Evolutionary conservation across 2,888 invertebrate species (phyloP).

Genomic region (Tenthredo mesomela): DNA sequence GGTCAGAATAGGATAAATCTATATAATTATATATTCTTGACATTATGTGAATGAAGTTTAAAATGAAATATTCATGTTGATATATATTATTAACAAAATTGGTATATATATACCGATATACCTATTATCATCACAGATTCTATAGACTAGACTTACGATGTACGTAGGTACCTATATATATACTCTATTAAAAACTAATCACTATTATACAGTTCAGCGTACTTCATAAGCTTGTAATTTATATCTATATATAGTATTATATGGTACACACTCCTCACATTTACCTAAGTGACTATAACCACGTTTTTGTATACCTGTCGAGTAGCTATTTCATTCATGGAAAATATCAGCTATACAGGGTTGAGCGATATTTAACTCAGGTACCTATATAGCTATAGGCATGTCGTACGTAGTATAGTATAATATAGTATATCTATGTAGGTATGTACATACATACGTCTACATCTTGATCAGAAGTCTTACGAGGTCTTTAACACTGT

Average conservation of each 20-base stretch:
- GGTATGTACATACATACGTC: background rate
- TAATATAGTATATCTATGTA: background rate
- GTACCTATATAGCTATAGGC: background rate
- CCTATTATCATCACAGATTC: background rate
- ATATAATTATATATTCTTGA: background rate
- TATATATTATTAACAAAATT: background rate
- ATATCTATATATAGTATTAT: background rate
- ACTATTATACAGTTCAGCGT: background rate
- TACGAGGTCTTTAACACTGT: background rate
- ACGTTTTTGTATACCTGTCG: background rate
- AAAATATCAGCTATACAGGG: background rate
- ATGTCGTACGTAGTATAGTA: too few species aligned
- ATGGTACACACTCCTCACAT: background rate
- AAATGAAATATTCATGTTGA: background rate
- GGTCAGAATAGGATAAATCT: background rate
- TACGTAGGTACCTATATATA: background rate
- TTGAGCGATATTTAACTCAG: background rate
- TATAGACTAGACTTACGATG: background rate
- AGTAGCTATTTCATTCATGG: background rate
- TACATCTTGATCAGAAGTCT: background rate
- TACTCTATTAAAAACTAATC: background rate
- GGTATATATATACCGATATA: background rate
- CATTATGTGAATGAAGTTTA: background rate
- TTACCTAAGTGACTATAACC: constrained; percentile 9
- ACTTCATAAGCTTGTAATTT: background rate